A percentile compares a stretch with the other conserved stretches of the same genome.
phyloP scores from a whole-genome alignment of 1,140 invertebrate genomes.

The Sitodiplosis mosellana region DNA sequence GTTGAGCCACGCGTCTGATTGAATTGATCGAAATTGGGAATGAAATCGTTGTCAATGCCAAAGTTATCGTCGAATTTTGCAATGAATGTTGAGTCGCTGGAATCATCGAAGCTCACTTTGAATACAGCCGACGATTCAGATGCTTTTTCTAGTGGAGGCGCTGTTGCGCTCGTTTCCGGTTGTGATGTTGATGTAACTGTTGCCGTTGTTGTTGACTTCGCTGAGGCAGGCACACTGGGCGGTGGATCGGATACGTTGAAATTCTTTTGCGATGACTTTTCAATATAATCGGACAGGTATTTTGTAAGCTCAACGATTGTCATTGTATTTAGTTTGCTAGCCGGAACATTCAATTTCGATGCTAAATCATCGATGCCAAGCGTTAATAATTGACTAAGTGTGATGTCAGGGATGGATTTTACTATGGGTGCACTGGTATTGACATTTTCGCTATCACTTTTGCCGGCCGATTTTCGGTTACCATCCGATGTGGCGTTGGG shows the following conservation, averaged over 20 bases:
- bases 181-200: constrained; percentile 2
- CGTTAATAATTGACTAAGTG: constrained; percentile 59
- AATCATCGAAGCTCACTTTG: constrained; percentile 34
- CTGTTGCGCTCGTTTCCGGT: background rate
- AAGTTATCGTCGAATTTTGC: constrained; percentile 40
- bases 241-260: constrained; percentile 17
- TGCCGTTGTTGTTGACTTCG: constrained; percentile 5
- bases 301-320: constrained; percentile 67
- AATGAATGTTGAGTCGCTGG: constrained; percentile 20
- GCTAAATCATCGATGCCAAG: constrained; percentile 63
- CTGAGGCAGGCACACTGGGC: constrained; percentile 3
- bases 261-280: constrained; percentile 17
- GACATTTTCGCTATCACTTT: too few relatives aligned
- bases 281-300: constrained; percentile 47
- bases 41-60: constrained; percentile 25
- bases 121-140: constrained; percentile 22
- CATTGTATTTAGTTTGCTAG: constrained; percentile 58
- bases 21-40: constrained; percentile 42
- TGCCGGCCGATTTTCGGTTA: too few relatives aligned
- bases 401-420: constrained; percentile 44
- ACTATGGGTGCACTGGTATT: constrained; percentile 10
- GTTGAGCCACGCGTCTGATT: constrained; percentile 27
- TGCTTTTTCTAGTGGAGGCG: background rate
- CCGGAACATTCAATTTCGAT: constrained; percentile 49
- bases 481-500: background rate